Conservation (phyloP, 2,888 invertebrate genomes). For the Siphlonurus alternatus region DNA sequence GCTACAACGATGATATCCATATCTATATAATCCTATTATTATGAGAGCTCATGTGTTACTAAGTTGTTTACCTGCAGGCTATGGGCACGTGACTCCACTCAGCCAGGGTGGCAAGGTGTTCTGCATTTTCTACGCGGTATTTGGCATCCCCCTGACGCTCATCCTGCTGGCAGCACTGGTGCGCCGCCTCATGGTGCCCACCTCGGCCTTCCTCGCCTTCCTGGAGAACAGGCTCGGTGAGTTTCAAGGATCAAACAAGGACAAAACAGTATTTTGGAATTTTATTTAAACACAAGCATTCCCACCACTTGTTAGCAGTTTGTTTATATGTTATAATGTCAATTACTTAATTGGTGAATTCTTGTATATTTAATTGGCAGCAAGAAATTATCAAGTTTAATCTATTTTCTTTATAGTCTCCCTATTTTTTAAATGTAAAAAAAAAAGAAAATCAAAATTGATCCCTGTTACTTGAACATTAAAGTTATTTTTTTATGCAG, state of each 20-base stretch:
- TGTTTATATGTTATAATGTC: too few relatives aligned
- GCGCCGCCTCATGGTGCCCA: constrained; percentile 58
- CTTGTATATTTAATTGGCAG: too few relatives aligned
- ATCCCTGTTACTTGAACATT: too few relatives aligned
- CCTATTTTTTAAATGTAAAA: too few relatives aligned
- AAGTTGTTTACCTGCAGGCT: too few relatives aligned
- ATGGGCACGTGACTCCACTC: constrained; percentile 76
- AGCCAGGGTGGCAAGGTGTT: constrained; percentile 75
- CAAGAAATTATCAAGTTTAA: too few relatives aligned
- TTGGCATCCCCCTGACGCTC: constrained; percentile 75
- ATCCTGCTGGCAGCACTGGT: constrained; percentile 67
- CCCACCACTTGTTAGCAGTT: not conserved
- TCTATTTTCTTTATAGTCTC: too few relatives aligned
- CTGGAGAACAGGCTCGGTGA: constrained; percentile 53
- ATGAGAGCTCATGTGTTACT: too few relatives aligned
- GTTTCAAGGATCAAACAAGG: constrained; percentile 11
- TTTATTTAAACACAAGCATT: not conserved
- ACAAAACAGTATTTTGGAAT: constrained; percentile 15
- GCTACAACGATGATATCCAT: too few relatives aligned
- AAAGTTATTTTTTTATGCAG: not conserved
- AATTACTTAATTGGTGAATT: too few relatives aligned
- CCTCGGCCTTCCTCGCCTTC: constrained; percentile 48
- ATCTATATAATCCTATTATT: too few relatives aligned
- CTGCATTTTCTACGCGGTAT: constrained; percentile 68
- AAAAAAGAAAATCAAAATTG: too few relatives aligned